These are phyloP conservation scores for Plebejus anna DNA, from an alignment of 2,888 invertebrate species.

Conservation along the genomic window DNA sequence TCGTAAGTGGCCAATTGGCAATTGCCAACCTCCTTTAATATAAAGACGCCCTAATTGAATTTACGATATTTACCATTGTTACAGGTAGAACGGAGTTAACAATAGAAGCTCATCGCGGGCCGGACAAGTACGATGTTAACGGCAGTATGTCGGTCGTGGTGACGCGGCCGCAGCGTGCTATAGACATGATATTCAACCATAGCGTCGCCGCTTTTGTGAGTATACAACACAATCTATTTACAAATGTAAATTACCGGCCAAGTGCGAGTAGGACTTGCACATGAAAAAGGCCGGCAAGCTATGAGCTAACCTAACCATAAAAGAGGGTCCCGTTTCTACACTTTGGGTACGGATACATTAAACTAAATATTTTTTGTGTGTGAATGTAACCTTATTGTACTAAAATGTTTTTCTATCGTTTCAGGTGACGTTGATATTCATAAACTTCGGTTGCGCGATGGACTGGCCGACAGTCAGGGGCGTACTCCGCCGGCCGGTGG, in stretches of 20 bases:
- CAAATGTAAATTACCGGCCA: too few species aligned
- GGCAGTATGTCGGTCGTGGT: constrained; percentile 75
- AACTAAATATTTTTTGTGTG: too few species aligned
- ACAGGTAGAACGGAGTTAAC: constrained; percentile 55
- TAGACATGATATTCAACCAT: constrained; percentile 87
- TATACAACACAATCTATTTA: neutral
- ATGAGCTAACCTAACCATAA: too few species aligned
- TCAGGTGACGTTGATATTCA: constrained; percentile 84
- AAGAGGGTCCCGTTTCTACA: too few species aligned
- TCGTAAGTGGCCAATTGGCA: too few species aligned
- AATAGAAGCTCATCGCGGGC: constrained; percentile 43
- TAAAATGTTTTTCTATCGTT: too few species aligned
- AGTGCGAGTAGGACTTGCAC: too few species aligned
- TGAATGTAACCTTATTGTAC: too few species aligned
- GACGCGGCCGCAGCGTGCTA: constrained; percentile 79
- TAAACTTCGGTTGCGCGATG: constrained; percentile 95
- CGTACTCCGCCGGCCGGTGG: constrained; percentile 85
- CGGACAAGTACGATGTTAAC: constrained; percentile 41
- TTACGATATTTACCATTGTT: neutral
- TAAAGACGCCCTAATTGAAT: neutral
- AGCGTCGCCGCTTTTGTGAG: constrained; percentile 86
- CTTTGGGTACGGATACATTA: too few species aligned
- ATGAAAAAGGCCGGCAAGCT: too few species aligned
- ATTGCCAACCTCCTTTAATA: too few species aligned
- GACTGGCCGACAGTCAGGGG: constrained; percentile 85